phyloP scores from a whole-genome alignment of 2,113 vertebrate species.

The Ursus arctos region DNA sequence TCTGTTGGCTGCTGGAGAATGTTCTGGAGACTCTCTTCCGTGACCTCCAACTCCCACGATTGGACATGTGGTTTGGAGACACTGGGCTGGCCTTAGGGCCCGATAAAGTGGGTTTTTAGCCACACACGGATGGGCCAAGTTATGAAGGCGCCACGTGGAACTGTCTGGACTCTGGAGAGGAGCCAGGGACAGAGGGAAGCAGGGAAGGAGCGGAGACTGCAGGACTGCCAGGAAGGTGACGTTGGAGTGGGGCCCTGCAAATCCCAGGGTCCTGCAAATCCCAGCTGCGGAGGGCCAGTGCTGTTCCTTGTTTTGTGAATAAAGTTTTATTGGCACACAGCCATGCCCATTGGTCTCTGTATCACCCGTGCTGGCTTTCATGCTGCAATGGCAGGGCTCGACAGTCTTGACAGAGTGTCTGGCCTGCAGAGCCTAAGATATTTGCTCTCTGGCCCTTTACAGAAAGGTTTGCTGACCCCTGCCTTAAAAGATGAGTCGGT shows the following conservation, averaged over 20 bases:
- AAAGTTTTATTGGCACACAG: neutral
- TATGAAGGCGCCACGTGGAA: neutral
- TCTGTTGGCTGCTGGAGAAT: neutral
- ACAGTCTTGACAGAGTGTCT: neutral
- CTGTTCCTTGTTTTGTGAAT: neutral
- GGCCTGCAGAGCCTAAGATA: neutral
- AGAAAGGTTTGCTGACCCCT: neutral
- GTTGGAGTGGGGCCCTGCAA: too few species aligned
- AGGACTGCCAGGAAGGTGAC: neutral
- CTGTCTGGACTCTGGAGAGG: neutral
- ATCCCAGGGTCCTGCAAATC: neutral
- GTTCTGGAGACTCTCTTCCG: neutral
- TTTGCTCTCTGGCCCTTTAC: neutral
- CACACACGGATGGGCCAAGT: too few species aligned
- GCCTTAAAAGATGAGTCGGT: neutral
- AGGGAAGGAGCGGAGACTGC: neutral
- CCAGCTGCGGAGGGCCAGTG: neutral
- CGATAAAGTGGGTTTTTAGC: neutral
- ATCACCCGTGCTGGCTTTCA: too few species aligned
- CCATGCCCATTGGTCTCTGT: accelerated
- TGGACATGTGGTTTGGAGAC: neutral
- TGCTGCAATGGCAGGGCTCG: neutral
- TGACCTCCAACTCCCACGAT: neutral
- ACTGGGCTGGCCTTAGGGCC: neutral
- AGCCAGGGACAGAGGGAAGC: accelerated